phyloP scores from a whole-genome alignment of 2,888 invertebrate species.

The Nudaria mundana region DNA sequence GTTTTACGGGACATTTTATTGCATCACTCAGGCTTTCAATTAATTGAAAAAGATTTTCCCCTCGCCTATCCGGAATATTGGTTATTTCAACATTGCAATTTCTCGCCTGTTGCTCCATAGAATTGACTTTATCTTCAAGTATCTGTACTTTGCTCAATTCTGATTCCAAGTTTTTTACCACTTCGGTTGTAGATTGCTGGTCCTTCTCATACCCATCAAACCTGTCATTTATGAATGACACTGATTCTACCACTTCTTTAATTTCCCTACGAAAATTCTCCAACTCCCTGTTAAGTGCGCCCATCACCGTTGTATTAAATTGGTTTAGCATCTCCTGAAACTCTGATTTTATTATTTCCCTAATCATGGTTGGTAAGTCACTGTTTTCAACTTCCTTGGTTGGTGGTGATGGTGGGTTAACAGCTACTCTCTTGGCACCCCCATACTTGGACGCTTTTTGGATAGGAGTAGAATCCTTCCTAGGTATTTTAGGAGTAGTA shows the following conservation, averaged over 20 bases:
- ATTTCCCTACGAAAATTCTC: constrained; percentile 4
- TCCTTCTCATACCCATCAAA: constrained; percentile 7
- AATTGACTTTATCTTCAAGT: too few relatives aligned
- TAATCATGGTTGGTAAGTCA: not conserved
- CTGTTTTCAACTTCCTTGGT: not conserved
- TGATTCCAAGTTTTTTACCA: too few relatives aligned
- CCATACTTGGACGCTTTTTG: constrained; percentile 1
- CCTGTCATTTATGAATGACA: not conserved
- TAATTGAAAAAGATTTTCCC: too few relatives aligned
- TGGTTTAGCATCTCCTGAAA: not conserved
- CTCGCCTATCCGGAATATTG: too few relatives aligned
- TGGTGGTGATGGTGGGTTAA: not conserved
- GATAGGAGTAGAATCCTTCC: constrained; percentile 4
- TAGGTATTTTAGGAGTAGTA: not conserved
- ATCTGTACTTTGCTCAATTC: too few relatives aligned
- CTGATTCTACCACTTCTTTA: not conserved
- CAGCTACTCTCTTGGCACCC: constrained; percentile 1
- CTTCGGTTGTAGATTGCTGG: too few relatives aligned
- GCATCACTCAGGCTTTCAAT: too few relatives aligned
- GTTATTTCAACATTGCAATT: too few relatives aligned
- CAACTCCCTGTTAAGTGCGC: constrained; percentile 1
- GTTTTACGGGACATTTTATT: not conserved
- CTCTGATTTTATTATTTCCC: constrained; percentile 3
- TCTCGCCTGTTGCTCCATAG: too few relatives aligned
- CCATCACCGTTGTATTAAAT: not conserved